Evolutionary conservation across 2,797 vertebrate genomes (phyloP), one percentile per base, ranked within the genome.

Genomic region (Xerus rutilus): DNA sequence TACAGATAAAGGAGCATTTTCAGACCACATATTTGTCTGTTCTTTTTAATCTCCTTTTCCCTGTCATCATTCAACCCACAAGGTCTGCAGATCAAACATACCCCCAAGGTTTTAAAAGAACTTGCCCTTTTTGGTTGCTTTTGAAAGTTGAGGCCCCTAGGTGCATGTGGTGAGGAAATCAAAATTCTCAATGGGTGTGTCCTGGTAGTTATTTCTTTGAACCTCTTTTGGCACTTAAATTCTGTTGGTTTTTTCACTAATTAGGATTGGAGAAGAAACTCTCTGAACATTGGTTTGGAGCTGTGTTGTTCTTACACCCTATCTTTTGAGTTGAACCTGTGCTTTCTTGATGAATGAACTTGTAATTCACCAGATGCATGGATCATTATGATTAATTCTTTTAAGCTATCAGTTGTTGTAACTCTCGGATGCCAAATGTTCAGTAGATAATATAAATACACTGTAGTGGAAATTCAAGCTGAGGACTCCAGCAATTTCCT

Each of bases 191-290:
- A 7, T 35, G 89, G 82, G 35, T 79, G 70, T 96, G 86, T 57
- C 78, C 78, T 69, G 32, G 54, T 78, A 82, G 69, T 89, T 73
- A 89, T 59, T 84, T 86, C 83, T 93, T 93, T 94, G 76, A 85
- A 57, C 20, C 3, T 89, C 39, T 72, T 70, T 57, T 89, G 89
- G 93, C 32, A 13, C 47, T 77, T 52, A 70, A 35, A 70, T 45
- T 32, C 28, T 78, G 67, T 69, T 21, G 11, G 15, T 43, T 79
- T 89, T 89, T 84, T 94, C 72, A 59, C 91, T 93, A 91, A 85
- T 89, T 84, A 78, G 20, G 28, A 23, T 79, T 93, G 88, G 65
- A 3, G 9, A 89, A 88, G 65, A 95, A 95, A 73, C 21, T 8
- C 20, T 95, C 84, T 69, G 73, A 89, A 86, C 25, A 1, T 25